These are phyloP conservation scores for Dasyornis broadbenti DNA, from an alignment of 2,113 vertebrate genomes.

Conservation along the genomic window DNA sequence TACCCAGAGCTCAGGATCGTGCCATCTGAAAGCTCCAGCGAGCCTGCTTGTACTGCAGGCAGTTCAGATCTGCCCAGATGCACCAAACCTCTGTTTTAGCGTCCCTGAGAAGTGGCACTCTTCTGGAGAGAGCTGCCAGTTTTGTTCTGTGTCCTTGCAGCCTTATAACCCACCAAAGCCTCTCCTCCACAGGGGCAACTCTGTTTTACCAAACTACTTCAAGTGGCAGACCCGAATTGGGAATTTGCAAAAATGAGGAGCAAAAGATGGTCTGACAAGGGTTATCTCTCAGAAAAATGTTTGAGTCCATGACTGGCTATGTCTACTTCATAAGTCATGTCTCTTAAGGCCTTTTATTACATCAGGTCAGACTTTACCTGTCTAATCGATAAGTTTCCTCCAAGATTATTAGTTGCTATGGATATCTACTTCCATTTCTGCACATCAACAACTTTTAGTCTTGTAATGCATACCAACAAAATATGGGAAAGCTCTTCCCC, in stretches of 20 bases:
- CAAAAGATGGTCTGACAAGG: neutral
- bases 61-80: neutral
- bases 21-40: neutral
- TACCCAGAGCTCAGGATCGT: neutral
- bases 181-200: neutral
- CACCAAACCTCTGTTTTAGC: neutral
- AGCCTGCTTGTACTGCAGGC: neutral
- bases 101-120: neutral
- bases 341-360: neutral
- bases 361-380: neutral
- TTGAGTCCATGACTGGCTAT: neutral
- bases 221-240: neutral
- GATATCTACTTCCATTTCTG: neutral
- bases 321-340: neutral
- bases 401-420: neutral
- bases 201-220: neutral
- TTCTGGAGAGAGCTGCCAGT: neutral
- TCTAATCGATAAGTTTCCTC: neutral
- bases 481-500: neutral
- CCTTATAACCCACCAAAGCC: neutral
- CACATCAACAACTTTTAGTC: neutral
- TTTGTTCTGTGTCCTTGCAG: neutral
- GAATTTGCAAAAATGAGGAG: neutral
- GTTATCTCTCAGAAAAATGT: neutral
- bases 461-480: neutral